Evolutionary conservation across 1,140 invertebrate species (phyloP), one percentile per base, ranked within the genome.

Genomic region (Euura lappo): DNA sequence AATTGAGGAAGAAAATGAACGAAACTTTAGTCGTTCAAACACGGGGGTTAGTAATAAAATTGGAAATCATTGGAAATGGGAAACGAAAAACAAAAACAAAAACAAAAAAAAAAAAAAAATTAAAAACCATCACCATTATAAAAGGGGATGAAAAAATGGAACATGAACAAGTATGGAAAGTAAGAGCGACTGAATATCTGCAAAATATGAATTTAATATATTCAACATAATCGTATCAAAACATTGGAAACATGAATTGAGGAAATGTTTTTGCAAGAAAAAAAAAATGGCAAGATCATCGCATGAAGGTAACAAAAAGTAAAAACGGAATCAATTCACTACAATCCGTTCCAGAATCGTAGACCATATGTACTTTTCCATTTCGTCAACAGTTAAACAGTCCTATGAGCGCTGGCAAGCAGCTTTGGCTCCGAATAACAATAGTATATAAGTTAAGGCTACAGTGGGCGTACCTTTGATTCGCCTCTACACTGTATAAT

Each of bases 131-230:
- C 51, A 60, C 51, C 51, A 60, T 60, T 60, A 76, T 8, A 71
- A 76, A 71, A 76, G 13, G 45, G 75, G 28, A 28, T 28, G 28
- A 28, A 28, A 28, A 28, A 28, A 28, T 28, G 28, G 28, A 28
- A 69, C 65, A 68, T 45, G 28, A 71, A 13, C 5, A 45, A 60
- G 46, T 72, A 75, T 76, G 71, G 71, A 76, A 70, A 77, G 45
- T 43, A 79, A 47, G 8, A 76, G 77, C 74, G 73, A 75, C 71
- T 28, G 71, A 74, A 74, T 72, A 77, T 77, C 74, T 82, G 81
- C 81, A 85, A 84, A 79, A 79, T 82, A 75, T 80, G 75, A 79
- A 78, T 80, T 85, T 83, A 85, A 85, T 84, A 75, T 74, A 80
- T 77, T 77, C 75, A 80, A 83, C 81, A 84, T 77, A 82, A 83